A percentile compares a stretch with the other conserved stretches of the same genome.
Evolutionary conservation across 2,888 invertebrate species (phyloP).

Genomic region (Nineta flava): DNA sequence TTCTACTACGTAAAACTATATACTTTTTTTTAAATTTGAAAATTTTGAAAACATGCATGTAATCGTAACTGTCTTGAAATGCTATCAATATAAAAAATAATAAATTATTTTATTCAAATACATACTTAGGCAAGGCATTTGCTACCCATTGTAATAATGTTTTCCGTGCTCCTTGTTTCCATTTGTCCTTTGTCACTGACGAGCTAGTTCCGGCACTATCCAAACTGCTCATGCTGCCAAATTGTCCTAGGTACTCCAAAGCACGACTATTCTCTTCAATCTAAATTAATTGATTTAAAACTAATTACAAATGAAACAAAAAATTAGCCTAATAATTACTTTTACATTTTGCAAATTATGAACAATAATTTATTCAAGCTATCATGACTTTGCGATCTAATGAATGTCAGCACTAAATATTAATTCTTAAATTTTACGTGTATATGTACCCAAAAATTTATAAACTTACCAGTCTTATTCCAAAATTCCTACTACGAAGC

Average conservation of each 20-base stretch:
- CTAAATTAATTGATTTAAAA: slow-evolving; percentile 31
- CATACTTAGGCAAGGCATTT: slow-evolving; percentile 70
- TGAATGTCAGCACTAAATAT: no score
- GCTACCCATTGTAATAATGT: slow-evolving; percentile 89
- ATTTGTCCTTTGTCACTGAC: slow-evolving; percentile 39
- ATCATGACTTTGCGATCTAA: no score
- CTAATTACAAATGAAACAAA: background rate
- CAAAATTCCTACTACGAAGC: slow-evolving; percentile 4
- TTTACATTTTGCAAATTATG: no score
- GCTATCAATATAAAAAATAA: background rate
- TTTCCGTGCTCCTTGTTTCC: slow-evolving; percentile 83
- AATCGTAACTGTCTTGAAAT: no score
- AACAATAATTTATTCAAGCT: no score
- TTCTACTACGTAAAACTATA: background rate
- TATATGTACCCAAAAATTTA: no score
- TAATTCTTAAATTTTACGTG: no score
- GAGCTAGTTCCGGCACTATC: slow-evolving; percentile 65
- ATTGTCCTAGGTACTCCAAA: slow-evolving; percentile 67
- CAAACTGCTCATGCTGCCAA: slow-evolving; percentile 68
- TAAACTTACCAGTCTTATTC: no score
- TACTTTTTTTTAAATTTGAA: background rate
- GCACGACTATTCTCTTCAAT: slow-evolving; percentile 90
- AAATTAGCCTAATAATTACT: background rate
- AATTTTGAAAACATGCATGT: background rate
- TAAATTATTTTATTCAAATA: slow-evolving; percentile 11